phyloP scores from a whole-genome alignment of 2,888 invertebrate species.

The Xylota sylvarum region DNA sequence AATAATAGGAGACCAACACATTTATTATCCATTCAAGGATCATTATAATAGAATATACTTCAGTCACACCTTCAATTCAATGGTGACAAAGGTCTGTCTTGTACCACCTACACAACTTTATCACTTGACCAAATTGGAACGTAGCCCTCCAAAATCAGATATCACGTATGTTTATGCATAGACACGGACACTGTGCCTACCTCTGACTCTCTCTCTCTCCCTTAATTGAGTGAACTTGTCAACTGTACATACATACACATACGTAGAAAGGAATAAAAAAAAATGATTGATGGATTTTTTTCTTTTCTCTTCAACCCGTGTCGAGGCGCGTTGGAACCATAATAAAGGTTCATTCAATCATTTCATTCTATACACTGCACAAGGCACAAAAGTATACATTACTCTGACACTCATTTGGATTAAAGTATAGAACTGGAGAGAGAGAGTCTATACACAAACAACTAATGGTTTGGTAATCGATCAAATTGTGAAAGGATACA shows the following conservation, averaged over 20 bases:
- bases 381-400: neutral
- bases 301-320: constrained; percentile 3
- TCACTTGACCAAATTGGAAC: constrained; percentile 30
- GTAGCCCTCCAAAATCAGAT: constrained; percentile 29
- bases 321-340: constrained; percentile 11
- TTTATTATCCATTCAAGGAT: constrained; percentile 74
- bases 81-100: constrained; percentile 27
- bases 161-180: constrained; percentile 7
- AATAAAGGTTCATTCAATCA: constrained; percentile 55
- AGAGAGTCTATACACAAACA: constrained; percentile 25
- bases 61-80: constrained; percentile 33
- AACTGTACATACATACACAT: constrained; percentile 5
- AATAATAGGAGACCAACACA: constrained; percentile 36
- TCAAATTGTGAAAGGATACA: constrained; percentile 61
- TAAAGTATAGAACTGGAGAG: constrained; percentile 30
- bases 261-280: constrained; percentile 1
- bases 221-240: constrained; percentile 56
- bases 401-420: constrained; percentile 31
- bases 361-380: constrained; percentile 13
- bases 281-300: constrained; percentile 58
- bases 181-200: constrained; percentile 11
- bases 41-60: constrained; percentile 65
- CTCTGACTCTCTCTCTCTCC: neutral
- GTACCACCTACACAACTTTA: constrained; percentile 16
- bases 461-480: constrained; percentile 62